Base-by-base conservation (phyloP, 1,140 invertebrate genomes). In the Drosophila ogumai region DNA sequence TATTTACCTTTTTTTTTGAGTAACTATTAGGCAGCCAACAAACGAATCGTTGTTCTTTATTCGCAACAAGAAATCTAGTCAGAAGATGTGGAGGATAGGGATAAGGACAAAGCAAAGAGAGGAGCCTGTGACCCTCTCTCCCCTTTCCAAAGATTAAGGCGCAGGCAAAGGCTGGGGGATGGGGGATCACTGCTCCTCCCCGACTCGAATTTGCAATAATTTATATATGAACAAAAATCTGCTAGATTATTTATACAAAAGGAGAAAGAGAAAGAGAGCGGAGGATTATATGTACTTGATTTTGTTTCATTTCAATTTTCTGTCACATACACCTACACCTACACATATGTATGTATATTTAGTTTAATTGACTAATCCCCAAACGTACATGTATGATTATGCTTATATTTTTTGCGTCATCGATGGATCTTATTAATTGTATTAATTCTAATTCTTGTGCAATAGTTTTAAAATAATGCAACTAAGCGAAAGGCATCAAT, bases 1-100 rank as follows among this genome's bases (percentile, higher is more conserved):
- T 60, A 65, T 71, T 41, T 7, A 50, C 55, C 22, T 55, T 78
- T 78, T 78, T 84, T 84, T 84, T 73, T 85, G 44, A 47, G 52
- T 87, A 82, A 76, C 49, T 88, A 76, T 88, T 55, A 55, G 52
- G 52, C 71, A 69, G 76, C 36, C 31, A 66, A 76, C 56, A 73
- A 56, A 54, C 76, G 64, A 69, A 71, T 50, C 32, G 55, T 56
- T 75, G 56, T 36, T 69, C 81, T 79, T 88, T 88, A 87, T 88
- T 87, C 76, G 84, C 84, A 87, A 87, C 84, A 87, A 88, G 72
- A 87, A 87, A 80, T 87, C 84, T 87, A 87, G 84, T 87, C 84
- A 87, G 84, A 78, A 81, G 78, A 85, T 76, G 57, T 56, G 57
- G 58, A 52, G 47, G 49, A 75, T 13, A 60, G 55, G 59, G 49